Base-by-base conservation (phyloP, 2,113 vertebrate genomes). In the Tupaia tana region DNA sequence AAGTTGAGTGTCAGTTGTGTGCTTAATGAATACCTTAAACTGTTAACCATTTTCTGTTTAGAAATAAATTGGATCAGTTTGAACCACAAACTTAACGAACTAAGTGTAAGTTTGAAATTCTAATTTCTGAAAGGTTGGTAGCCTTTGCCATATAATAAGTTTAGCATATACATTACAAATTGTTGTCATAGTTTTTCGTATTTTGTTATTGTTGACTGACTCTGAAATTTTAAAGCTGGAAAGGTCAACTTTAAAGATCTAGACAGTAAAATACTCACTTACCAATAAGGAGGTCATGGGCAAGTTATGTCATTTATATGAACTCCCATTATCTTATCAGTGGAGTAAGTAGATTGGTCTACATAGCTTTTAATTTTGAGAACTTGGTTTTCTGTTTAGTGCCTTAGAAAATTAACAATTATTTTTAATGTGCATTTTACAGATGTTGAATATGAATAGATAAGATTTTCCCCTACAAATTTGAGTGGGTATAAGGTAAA, bases 51-150 rank as follows among this genome's bases (percentile, higher is more conserved):
- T 97, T 97, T 93, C 64, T 93, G 18, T 89, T 96, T 96, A 96
- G 75, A 96, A 94, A 92, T 93, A 97, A 91, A 86, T 86, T 89
- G 64, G 70, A 79, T 97, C 91, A 77, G 25, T 96, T 96, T 92
- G 84, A 94, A 67, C 77, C n/a, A 90, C 31, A 93, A 91, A 90
- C 66, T 93, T 96, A 94, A 91, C 43, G 27, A 97, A 94, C 75
- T 95, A 61, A 96, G 29, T 94, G 11, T 95, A 95, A 86, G 75
- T 95, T 92, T 92, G 82, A 97, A 95, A 95, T 84, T 86, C 19
- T 92, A 59, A 95, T 87, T 95, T 95, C 66, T 87, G 74, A 91
- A 92, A 93, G 58, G 24, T 75, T 64, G 34, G 1, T 92, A 89
- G 61, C 58, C 34, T 31, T 66, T 59, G 43, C 67, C 34, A 9